Evolutionary conservation across 2,888 invertebrate species (phyloP).

Genomic region (Rhyacophila evoluta): DNA sequence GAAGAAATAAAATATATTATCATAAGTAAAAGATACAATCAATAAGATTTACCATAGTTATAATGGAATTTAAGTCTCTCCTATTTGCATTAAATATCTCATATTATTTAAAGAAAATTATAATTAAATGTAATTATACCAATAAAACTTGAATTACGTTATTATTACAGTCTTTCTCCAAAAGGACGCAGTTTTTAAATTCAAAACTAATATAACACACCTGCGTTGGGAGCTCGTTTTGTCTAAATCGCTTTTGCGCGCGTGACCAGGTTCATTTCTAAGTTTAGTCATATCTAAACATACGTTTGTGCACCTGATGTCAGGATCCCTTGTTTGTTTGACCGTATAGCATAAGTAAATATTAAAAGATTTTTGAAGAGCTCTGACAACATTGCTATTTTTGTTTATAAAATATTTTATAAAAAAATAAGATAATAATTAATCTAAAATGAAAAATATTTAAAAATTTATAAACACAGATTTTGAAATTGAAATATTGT

Average conservation of each 20-base stretch:
- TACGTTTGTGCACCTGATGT: background rate
- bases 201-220: constrained; percentile 11
- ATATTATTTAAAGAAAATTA: too few species aligned
- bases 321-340: background rate
- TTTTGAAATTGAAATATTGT: too few species aligned
- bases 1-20: too few species aligned
- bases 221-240: constrained; percentile 2
- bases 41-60: too few species aligned
- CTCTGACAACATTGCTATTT: too few species aligned
- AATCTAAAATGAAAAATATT: too few species aligned
- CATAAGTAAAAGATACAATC: too few species aligned
- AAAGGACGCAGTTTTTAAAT: background rate
- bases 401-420: too few species aligned
- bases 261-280: background rate
- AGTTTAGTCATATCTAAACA: background rate
- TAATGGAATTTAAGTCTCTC: too few species aligned
- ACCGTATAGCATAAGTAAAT: background rate
- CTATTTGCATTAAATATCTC: too few species aligned
- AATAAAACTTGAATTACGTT: background rate
- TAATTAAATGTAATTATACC: background rate
- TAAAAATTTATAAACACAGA: too few species aligned
- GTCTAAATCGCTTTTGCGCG: constrained; percentile 13
- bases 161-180: background rate
- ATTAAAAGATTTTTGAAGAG: background rate
- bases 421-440: too few species aligned